Conservation (phyloP, 2,113 vertebrate species). For the Struthio camelus region DNA sequence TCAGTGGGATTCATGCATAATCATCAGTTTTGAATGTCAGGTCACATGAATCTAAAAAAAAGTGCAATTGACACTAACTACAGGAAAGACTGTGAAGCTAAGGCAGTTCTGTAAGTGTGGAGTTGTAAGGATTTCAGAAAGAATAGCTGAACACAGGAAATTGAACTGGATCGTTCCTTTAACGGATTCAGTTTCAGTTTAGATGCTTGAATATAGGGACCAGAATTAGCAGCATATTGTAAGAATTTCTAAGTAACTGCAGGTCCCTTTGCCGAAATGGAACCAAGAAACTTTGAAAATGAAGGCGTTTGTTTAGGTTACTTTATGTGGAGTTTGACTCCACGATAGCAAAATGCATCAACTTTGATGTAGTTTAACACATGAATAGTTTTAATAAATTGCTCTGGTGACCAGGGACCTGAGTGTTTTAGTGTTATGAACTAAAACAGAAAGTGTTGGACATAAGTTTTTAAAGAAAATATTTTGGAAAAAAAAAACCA, state of each 20-base stretch:
- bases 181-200: background rate
- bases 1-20: background rate
- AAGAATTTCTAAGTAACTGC: background rate
- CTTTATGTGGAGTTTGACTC: background rate
- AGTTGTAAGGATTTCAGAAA: background rate
- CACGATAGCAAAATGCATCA: background rate
- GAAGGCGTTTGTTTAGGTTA: background rate
- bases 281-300: background rate
- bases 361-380: background rate
- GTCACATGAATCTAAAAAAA: background rate
- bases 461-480: background rate
- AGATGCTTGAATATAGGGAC: background rate
- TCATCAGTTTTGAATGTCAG: background rate
- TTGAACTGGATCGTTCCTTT: background rate
- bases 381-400: rapidly evolving
- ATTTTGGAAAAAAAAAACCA: rapidly evolving
- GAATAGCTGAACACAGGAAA: background rate
- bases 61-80: background rate
- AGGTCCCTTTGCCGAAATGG: background rate
- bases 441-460: background rate
- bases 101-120: background rate
- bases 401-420: background rate
- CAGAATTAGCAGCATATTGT: background rate
- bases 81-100: background rate
- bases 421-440: background rate